A percentile compares a stretch with the other conserved stretches of the same genome.
Conservation (phyloP, 1,140 invertebrate species). For the Aphaenogaster floridana region DNA sequence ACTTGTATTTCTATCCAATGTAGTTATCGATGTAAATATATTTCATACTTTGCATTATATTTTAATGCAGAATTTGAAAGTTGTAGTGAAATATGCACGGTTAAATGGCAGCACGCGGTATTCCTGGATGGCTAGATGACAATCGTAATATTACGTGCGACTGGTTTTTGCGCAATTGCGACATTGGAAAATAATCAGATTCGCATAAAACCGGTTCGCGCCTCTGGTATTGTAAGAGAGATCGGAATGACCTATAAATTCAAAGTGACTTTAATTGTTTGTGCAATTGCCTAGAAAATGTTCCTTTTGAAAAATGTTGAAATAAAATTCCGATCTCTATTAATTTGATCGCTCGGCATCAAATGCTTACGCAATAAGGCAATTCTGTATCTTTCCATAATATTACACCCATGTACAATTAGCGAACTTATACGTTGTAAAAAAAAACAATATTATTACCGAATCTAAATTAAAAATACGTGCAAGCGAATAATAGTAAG, state of each 20-base stretch:
- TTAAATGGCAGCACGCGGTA: slow-evolving; percentile 20
- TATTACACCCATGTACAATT: slow-evolving; percentile 1
- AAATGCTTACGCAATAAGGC: slow-evolving; percentile 18
- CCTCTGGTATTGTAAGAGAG: slow-evolving; percentile 49
- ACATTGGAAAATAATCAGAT: slow-evolving; percentile 66
- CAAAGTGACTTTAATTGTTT: slow-evolving; percentile 59
- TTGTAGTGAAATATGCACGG: slow-evolving; percentile 2
- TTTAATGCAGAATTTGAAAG: slow-evolving; percentile 35
- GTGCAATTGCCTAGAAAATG: slow-evolving; percentile 27
- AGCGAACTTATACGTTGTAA: neutral
- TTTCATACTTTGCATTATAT: slow-evolving; percentile 20
- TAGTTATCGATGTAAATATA: neutral
- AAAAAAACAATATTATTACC: slow-evolving; percentile 6
- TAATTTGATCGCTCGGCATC: slow-evolving; percentile 4
- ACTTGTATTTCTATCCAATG: neutral
- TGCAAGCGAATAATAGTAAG: neutral
- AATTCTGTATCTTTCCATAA: slow-evolving; percentile 13
- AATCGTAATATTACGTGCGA: slow-evolving; percentile 51
- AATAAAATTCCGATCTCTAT: slow-evolving; percentile 24
- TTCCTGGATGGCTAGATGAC: slow-evolving; percentile 47
- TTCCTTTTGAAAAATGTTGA: slow-evolving; percentile 25
- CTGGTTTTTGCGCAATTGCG: slow-evolving; percentile 59
- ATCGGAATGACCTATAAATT: slow-evolving; percentile 59
- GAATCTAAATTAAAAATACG: neutral
- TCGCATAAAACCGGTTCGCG: slow-evolving; percentile 60